Evolutionary conservation across 2,888 invertebrate species (phyloP), one percentile per base, ranked within the genome.

Genomic region (Synergus gifuensis): DNA sequence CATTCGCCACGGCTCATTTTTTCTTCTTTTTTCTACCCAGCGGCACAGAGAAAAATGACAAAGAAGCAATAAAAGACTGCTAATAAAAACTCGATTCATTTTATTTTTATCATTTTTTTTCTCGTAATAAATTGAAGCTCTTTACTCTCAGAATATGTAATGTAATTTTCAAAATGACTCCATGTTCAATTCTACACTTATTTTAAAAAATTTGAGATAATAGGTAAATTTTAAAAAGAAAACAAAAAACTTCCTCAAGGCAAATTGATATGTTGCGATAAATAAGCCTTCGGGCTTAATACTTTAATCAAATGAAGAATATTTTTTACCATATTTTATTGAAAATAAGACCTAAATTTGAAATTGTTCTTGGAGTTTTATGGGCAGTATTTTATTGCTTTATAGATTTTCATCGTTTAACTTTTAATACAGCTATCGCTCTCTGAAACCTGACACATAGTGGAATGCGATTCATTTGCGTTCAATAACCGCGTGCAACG

Each of bases 401-500:
- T 58, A n/a, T 58, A 5, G 36, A 8, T 16, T 73, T 54, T 36
- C 18, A 14, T 73, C 28, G 11, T 28, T 54, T 16, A 36, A 12
- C n/a, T 58, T 73, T 58, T 36, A 73, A 58, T 58, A 36, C 12
- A 62, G 22, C 62, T 28, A 62, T 62, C 22, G 4, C 28, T 28
- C 28, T 28, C 12, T 28, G 62, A 62, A 28, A 28, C 62, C 62
- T 28, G 22, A 62, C 62, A 62, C 28, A 73, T 46, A 49, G 5
- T n/a, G 69, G 28, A 69, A n/a, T 73, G 46, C 46, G 16, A 69
- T 49, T 73, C 49, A 73, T 36, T 73, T 73, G 69, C 49, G 49
- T 73, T 73, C 54, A 73, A 49, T 54, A 54, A 73, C 73, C 44
- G 82, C 83, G 90, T 90, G 88, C 90, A 86, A 86, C 87, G 90